Evolutionary conservation across 2,797 vertebrate species (phyloP).

Genomic region (Sebastes minor): DNA sequence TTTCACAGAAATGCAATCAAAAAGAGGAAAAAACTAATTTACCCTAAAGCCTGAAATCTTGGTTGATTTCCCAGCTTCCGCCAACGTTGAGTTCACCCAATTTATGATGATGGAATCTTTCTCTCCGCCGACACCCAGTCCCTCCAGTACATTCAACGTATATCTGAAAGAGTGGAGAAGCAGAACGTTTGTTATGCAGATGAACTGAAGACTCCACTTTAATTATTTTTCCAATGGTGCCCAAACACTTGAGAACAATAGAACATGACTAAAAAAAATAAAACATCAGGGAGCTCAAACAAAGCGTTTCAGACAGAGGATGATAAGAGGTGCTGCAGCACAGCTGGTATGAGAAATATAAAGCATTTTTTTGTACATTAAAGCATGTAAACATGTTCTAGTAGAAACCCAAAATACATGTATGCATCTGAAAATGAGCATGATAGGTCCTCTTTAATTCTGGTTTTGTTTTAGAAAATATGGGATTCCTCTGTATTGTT

Average conservation of each 20-base stretch:
- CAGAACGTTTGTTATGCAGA: background rate
- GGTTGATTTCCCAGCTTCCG: constrained; percentile 88
- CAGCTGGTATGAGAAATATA: too few relatives aligned
- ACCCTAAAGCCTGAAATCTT: constrained; percentile 97
- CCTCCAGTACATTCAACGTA: constrained; percentile 91
- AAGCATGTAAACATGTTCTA: too few relatives aligned
- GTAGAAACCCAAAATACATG: too few relatives aligned
- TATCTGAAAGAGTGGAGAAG: constrained; percentile 80
- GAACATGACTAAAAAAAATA: background rate
- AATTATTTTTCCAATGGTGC: background rate
- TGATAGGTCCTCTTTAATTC: background rate
- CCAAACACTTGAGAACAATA: background rate
- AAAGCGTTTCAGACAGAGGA: too few relatives aligned
- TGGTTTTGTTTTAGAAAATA: background rate
- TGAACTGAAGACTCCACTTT: background rate
- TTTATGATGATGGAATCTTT: constrained; percentile 95
- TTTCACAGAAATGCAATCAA: background rate
- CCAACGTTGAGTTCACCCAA: constrained; percentile 94
- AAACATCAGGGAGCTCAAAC: background rate
- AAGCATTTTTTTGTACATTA: too few relatives aligned
- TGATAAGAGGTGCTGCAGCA: too few relatives aligned
- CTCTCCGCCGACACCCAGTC: constrained; percentile 91
- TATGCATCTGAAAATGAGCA: too few relatives aligned
- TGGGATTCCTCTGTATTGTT: background rate
- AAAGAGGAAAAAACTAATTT: background rate